These are phyloP conservation scores for Nomada fabriciana DNA, from an alignment of 2,888 invertebrate genomes.

Conservation along the genomic window DNA sequence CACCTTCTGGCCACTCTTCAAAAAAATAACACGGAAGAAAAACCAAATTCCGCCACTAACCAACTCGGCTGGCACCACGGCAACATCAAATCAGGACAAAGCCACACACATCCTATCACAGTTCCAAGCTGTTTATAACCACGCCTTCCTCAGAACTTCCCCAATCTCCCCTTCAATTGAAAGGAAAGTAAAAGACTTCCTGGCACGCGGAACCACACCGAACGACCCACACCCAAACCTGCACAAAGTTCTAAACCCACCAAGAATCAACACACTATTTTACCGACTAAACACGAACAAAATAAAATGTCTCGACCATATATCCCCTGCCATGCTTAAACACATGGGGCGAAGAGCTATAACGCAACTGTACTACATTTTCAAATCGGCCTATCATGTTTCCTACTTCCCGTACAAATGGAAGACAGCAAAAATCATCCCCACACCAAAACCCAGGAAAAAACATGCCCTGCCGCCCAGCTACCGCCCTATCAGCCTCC, in stretches of 20 bases:
- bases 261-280: background rate
- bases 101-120: background rate
- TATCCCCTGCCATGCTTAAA: background rate
- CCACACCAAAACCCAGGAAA: background rate
- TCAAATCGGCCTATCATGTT: background rate
- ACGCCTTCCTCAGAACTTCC: background rate
- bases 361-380: background rate
- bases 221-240: background rate
- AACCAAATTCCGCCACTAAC: background rate
- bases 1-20: background rate
- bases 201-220: background rate
- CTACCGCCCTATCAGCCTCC: background rate
- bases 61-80: background rate
- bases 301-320: background rate
- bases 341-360: background rate
- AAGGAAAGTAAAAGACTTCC: background rate
- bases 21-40: background rate
- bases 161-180: background rate
- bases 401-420: background rate
- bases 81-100: background rate
- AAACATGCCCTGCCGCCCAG: background rate
- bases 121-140: background rate
- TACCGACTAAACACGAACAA: background rate
- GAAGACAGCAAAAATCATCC: background rate
- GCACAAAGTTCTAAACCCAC: background rate